phyloP scores from a whole-genome alignment of 1,140 invertebrate genomes.

The Harlomillsia oculata region DNA sequence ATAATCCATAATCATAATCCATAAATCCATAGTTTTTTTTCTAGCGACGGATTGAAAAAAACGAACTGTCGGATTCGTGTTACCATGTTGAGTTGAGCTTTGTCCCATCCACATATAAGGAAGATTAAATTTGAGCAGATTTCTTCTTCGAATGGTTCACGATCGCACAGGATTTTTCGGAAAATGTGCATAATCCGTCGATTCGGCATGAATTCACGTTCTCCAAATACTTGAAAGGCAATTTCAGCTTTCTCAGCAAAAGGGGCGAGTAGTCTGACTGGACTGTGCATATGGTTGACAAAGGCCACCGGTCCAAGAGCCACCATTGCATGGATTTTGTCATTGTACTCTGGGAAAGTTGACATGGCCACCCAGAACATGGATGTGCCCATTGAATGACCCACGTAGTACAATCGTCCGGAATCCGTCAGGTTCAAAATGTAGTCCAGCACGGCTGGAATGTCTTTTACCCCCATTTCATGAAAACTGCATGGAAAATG shows the following conservation, averaged over 20 bases:
- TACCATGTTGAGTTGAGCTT: conserved; percentile 47
- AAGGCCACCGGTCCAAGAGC: conserved; percentile 48
- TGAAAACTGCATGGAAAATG: not conserved
- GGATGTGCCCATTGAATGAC: conserved; percentile 41
- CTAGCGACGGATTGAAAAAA: not conserved
- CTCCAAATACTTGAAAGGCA: conserved; percentile 26
- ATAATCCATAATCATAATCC: not conserved
- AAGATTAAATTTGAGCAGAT: conserved; percentile 52
- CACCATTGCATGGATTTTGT: conserved; percentile 43
- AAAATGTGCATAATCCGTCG: conserved; percentile 44
- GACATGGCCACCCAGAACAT: conserved; percentile 51
- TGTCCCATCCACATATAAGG: conserved; percentile 47
- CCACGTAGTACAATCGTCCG: conserved; percentile 52
- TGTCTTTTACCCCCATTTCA: conserved; percentile 42
- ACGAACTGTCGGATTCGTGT: no score
- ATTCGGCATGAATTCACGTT: conserved; percentile 39
- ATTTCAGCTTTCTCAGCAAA: conserved; percentile 1
- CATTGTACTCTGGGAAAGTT: conserved; percentile 47
- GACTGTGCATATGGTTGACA: not conserved
- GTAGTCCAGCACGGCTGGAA: conserved; percentile 63
- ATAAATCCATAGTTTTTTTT: not conserved
- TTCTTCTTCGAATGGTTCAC: conserved; percentile 40
- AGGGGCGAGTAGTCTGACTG: not conserved
- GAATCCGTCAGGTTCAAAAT: conserved; percentile 47
- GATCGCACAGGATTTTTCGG: conserved; percentile 42